Evolutionary conservation across 1,140 invertebrate genomes (phyloP).

Genomic region (Cyrtorhinus lividipennis): DNA sequence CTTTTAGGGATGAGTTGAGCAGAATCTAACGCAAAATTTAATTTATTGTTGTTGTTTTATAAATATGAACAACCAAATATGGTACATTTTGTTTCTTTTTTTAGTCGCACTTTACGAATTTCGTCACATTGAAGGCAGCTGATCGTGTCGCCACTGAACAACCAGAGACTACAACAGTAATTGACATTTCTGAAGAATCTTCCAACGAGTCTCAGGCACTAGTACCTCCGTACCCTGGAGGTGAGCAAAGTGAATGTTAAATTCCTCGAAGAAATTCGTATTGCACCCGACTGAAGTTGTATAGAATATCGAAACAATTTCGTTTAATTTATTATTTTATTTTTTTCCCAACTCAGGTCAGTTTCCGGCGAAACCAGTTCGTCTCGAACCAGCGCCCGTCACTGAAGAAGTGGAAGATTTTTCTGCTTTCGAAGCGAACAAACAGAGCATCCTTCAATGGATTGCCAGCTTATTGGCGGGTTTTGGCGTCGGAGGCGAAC

Average conservation of each 20-base stretch:
- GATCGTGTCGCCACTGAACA: too few relatives aligned
- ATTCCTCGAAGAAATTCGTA: too few relatives aligned
- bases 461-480: constrained; percentile 2
- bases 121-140: too few relatives aligned
- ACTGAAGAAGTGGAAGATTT: not conserved
- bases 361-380: not conserved
- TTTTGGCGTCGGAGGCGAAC: not conserved
- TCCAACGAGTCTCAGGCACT: not conserved
- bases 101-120: too few relatives aligned
- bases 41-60: too few relatives aligned
- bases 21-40: too few relatives aligned
- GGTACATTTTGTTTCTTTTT: too few relatives aligned
- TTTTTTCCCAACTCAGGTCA: too few relatives aligned
- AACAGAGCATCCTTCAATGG: constrained; percentile 7
- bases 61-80: too few relatives aligned
- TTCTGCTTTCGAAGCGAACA: constrained; percentile 16
- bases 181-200: not conserved
- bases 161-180: not conserved
- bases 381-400: not conserved
- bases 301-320: too few relatives aligned
- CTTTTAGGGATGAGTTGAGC: too few relatives aligned
- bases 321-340: not conserved
- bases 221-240: not conserved
- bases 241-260: not conserved
- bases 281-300: too few relatives aligned